These are phyloP conservation scores for Diploptera punctata DNA, from an alignment of 2,888 invertebrate genomes.

Conservation along the genomic window DNA sequence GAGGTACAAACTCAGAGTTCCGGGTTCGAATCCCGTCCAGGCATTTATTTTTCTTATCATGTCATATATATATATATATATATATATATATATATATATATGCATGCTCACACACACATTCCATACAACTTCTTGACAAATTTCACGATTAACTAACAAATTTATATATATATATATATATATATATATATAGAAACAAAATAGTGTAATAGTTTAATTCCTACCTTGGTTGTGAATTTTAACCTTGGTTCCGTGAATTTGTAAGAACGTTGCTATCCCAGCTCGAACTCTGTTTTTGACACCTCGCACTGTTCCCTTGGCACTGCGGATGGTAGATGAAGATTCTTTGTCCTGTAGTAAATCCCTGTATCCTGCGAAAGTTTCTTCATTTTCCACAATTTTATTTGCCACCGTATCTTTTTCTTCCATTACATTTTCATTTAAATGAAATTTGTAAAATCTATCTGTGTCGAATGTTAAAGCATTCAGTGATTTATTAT, in stretches of 20 bases:
- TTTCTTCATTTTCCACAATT: conserved; percentile 61
- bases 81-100: too few species aligned
- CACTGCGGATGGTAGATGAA: conserved; percentile 84
- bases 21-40: too few species aligned
- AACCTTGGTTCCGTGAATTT: conserved; percentile 84
- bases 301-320: conserved; percentile 91
- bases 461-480: conserved; percentile 72
- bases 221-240: too few species aligned
- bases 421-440: conserved; percentile 67
- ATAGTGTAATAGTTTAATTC: too few species aligned
- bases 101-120: too few species aligned
- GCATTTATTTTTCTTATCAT: too few species aligned
- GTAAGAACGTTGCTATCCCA: conserved; percentile 94
- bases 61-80: too few species aligned
- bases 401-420: conserved; percentile 52
- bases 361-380: conserved; percentile 83
- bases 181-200: too few species aligned
- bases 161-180: too few species aligned
- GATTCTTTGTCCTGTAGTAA: conserved; percentile 63
- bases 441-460: conserved; percentile 83
- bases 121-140: too few species aligned
- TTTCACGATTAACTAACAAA: too few species aligned
- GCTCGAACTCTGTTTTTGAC: conserved; percentile 94
- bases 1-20: too few species aligned
- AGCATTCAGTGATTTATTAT: neutral